These are phyloP conservation scores for Sphaerophoria rueppellii DNA, from an alignment of 2,888 invertebrate genomes.

Conservation along the genomic window DNA sequence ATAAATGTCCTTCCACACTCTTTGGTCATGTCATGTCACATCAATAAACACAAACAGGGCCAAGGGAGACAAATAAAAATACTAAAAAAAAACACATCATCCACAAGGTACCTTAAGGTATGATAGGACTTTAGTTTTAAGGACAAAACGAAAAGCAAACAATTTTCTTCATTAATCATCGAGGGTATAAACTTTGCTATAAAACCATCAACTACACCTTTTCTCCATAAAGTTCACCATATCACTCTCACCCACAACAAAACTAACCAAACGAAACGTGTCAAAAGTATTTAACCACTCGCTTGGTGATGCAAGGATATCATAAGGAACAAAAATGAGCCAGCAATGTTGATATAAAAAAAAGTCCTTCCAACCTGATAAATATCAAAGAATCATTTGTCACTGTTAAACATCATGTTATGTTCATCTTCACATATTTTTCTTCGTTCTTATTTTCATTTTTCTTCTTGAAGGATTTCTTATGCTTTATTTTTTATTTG, in stretches of 20 bases:
- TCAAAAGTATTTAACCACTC: conserved; percentile 71
- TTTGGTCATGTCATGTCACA: conserved; percentile 34
- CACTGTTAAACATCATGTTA: conserved; percentile 68
- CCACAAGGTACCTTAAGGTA: background rate
- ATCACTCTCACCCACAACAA: background rate
- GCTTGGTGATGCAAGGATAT: conserved; percentile 44
- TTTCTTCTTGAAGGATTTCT: background rate
- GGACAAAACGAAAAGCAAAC: conserved; percentile 31
- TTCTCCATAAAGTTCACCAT: background rate
- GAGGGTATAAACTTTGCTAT: conserved; percentile 51
- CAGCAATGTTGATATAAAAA: conserved; percentile 26
- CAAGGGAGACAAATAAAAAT: background rate
- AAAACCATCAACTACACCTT: conserved; percentile 48
- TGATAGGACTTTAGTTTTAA: background rate
- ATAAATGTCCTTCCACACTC: conserved; percentile 46
- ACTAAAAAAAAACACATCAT: background rate
- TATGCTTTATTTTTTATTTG: conserved; percentile 38
- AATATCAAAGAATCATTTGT: conserved; percentile 69
- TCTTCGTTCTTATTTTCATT: background rate
- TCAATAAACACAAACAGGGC: conserved; percentile 40
- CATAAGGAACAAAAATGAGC: background rate
- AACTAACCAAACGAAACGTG: conserved; percentile 23
- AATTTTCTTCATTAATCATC: conserved; percentile 63
- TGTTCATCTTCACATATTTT: conserved; percentile 30
- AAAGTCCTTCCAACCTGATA: conserved; percentile 62